Base-by-base conservation (phyloP, 1,140 invertebrate genomes). In the Globodera ellingtonae region DNA sequence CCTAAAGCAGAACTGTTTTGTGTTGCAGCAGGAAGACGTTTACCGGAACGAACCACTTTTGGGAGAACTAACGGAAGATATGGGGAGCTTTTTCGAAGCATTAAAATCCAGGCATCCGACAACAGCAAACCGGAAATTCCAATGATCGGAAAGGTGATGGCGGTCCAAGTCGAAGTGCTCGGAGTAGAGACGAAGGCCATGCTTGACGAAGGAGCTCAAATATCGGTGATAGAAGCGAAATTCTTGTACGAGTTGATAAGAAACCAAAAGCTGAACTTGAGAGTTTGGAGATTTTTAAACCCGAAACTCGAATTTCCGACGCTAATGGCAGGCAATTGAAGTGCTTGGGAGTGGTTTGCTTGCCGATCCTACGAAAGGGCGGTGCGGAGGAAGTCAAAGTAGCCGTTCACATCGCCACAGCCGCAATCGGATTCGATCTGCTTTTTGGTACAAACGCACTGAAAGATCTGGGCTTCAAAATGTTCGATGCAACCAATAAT, bases 321-420 rank as follows among this genome's bases (percentile, higher is more conserved):
- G 73, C 52, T 5, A 75, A 75, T 44, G 73, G 73, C 3, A 44
- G 50, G 21, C 46, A n/a, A n/a, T 65, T 75, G 44, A 44, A 65
- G 8, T 75, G 73, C 10, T 44, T 48, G 7, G 73, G 73, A 13
- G 52, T 59, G 6, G 73, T 75, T 21, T 44, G 65, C 21, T 44
- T 75, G 10, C 52, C 52, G 21, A 44, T 72, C 0, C 21, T 21
- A 9, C 21, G 71, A 9, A 52, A 52, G 7, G 71, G 44, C 21
- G 9, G 52, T 4, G 9, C 21, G 3, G 10, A 46, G 21, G 35
- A 72, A 72, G 21, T 72, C 1, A 24, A 72, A 47, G 52, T 52
- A 3, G 52, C 52, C 15, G 8, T 52, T 9, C 52, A 52, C 15
- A 52, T 52, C 0, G 52, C 52, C 15, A 9, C 8, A 6, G 52